These are phyloP conservation scores for Stigmatopora nigra DNA, from an alignment of 2,113 vertebrate species.

Conservation along the genomic window DNA sequence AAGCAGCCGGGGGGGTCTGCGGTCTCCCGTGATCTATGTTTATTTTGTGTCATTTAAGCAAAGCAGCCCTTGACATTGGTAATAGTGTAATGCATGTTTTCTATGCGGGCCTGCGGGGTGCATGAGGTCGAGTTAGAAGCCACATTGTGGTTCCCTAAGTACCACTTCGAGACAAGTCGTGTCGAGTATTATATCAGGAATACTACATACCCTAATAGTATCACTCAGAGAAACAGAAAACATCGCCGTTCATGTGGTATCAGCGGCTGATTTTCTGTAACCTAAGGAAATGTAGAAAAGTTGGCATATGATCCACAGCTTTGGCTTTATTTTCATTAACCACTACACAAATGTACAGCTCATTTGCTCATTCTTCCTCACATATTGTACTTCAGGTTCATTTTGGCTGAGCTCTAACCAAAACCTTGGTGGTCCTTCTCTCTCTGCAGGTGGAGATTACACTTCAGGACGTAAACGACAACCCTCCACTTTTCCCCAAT, in stretches of 20 bases:
- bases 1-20: slow-evolving; percentile 38
- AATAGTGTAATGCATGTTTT: slow-evolving; percentile 27
- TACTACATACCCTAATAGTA: neutral
- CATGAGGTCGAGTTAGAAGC: slow-evolving; percentile 16
- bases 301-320: neutral
- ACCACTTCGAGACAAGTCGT: neutral
- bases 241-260: neutral
- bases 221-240: neutral
- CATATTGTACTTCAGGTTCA: neutral
- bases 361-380: neutral
- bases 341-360: neutral
- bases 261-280: neutral
- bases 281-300: neutral
- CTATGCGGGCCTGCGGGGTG: slow-evolving; percentile 18
- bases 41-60: slow-evolving; percentile 55
- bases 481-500: slow-evolving; percentile 91
- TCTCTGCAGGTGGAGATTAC: slow-evolving; percentile 90
- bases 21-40: slow-evolving; percentile 43
- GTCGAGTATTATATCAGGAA: neutral
- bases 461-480: slow-evolving; percentile 96
- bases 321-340: neutral
- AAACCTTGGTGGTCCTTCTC: slow-evolving; percentile 39
- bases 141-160: slow-evolving; percentile 11
- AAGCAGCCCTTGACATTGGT: slow-evolving; percentile 42
- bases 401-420: slow-evolving; percentile 34